These are phyloP conservation scores for Meiosimyza decipiens DNA, from an alignment of 2,888 invertebrate species.

Conservation along the genomic window DNA sequence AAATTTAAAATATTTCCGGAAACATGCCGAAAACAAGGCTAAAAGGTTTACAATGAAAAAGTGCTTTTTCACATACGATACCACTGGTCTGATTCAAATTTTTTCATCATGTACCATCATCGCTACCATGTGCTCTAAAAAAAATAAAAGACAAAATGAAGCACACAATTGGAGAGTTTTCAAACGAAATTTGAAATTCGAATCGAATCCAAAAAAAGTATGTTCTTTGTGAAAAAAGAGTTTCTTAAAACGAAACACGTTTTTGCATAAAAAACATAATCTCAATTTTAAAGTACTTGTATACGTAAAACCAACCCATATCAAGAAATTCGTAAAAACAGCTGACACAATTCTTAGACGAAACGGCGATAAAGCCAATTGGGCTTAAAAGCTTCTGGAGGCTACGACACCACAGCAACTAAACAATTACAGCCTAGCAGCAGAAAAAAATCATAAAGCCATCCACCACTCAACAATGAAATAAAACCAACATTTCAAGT, in stretches of 20 bases:
- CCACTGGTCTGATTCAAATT: constrained; percentile 68
- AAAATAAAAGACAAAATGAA: constrained; percentile 28
- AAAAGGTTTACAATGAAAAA: constrained; percentile 42
- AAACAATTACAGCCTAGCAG: no score
- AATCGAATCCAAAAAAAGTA: constrained; percentile 25
- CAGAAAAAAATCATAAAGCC: no score
- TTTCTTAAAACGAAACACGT: constrained; percentile 45
- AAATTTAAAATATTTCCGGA: constrained; percentile 29
- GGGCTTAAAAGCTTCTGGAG: no score
- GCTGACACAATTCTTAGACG: no score
- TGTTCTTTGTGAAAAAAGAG: constrained; percentile 48
- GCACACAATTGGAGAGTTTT: constrained; percentile 18
- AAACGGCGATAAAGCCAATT: no score
- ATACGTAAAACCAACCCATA: no score
- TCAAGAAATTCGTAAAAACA: no score
- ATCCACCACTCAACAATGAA: no score
- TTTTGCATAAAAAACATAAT: constrained; percentile 51
- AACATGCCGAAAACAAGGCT: constrained; percentile 41
- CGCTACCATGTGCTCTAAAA: constrained; percentile 60
- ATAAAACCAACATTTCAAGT: no score
- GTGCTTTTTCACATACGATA: constrained; percentile 69
- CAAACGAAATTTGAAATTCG: not conserved
- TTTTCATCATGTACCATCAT: constrained; percentile 68
- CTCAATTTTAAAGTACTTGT: no score
- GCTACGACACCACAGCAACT: no score